A percentile compares a stretch with the other conserved stretches of the same genome.
Evolutionary conservation across 2,888 invertebrate species (phyloP).

Genomic region (Gandaritis pyraliata): DNA sequence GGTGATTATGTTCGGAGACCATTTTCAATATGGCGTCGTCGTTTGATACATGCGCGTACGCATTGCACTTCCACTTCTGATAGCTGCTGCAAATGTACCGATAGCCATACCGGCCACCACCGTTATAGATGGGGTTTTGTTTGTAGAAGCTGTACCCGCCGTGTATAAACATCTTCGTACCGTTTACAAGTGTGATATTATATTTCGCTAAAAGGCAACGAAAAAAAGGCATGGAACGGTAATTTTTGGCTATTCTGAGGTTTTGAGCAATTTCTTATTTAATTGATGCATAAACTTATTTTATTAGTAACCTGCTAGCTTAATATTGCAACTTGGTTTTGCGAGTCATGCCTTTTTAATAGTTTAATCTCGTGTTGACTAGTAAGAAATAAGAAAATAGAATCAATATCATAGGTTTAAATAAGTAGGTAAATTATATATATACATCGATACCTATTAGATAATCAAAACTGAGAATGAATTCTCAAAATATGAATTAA

Average conservation of each 20-base stretch:
- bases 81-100: neutral
- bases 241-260: neutral
- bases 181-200: conserved; percentile 40
- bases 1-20: neutral
- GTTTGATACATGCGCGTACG: neutral
- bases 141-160: neutral
- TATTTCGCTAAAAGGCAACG: conserved; percentile 32
- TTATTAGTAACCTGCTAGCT: too few relatives aligned
- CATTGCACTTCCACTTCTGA: conserved; percentile 1
- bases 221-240: neutral
- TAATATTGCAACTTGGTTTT: too few relatives aligned
- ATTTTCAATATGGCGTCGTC: neutral
- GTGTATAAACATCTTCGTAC: conserved; percentile 47
- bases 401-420: too few relatives aligned
- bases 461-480: too few relatives aligned
- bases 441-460: too few relatives aligned
- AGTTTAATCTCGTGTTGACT: too few relatives aligned
- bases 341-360: too few relatives aligned
- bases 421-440: too few relatives aligned
- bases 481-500: too few relatives aligned
- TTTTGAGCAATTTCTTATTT: too few relatives aligned
- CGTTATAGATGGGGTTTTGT: neutral
- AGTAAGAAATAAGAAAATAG: too few relatives aligned
- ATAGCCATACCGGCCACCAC: neutral
- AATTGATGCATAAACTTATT: too few relatives aligned